phyloP scores from a whole-genome alignment of 2,113 vertebrate species.

The Sakesphorus luctuosus region DNA sequence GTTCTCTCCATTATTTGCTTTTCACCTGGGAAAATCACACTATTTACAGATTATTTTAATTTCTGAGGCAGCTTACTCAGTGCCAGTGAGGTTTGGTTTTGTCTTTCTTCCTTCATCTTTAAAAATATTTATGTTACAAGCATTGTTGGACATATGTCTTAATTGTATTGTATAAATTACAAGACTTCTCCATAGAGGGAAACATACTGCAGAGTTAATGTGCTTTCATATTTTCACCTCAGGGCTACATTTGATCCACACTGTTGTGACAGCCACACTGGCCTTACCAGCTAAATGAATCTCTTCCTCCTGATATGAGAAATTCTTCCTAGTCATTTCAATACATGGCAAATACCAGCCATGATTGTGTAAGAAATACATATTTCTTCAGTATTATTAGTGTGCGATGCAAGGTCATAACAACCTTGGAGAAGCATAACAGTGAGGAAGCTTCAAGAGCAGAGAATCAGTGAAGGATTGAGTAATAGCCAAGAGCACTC shows the following conservation, averaged over 20 bases:
- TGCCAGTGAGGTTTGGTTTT: not conserved
- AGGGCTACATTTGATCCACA: conserved; percentile 48
- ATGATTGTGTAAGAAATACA: not conserved
- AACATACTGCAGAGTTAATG: conserved; percentile 22
- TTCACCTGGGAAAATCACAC: not conserved
- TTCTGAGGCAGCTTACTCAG: not conserved
- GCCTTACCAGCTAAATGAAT: conserved; percentile 32
- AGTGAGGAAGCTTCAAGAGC: not conserved
- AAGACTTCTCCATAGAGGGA: not conserved
- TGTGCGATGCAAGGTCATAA: fast-evolving
- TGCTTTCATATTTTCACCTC: conserved; percentile 39
- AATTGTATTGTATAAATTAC: conserved; percentile 9
- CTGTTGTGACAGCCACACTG: conserved; percentile 1
- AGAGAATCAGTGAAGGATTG: not conserved
- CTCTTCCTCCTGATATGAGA: conserved; percentile 30
- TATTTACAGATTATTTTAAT: not conserved
- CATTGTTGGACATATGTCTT: conserved; percentile 11
- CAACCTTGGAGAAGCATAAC: fast-evolving
- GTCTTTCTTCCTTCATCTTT: conserved; percentile 5
- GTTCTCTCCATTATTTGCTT: not conserved
- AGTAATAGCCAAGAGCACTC: not conserved
- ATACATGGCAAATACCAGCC: not conserved
- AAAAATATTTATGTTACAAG: conserved; percentile 1
- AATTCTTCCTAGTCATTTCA: not conserved
- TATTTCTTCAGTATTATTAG: not conserved